Evolutionary conservation across 2,888 invertebrate genomes (phyloP).

Genomic region (Eristalis intricaria): DNA sequence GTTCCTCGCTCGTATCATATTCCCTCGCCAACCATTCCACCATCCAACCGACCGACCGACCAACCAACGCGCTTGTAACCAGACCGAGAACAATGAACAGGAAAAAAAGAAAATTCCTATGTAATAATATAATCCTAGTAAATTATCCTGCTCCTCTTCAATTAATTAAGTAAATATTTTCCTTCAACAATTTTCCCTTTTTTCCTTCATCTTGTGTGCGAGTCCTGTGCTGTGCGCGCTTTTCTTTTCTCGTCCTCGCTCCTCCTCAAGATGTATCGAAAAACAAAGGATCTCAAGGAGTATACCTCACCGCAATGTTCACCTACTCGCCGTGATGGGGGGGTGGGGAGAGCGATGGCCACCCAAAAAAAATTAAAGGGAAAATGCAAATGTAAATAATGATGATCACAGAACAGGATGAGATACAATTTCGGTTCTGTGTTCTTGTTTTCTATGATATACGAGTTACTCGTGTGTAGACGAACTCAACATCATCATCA

Average conservation of each 20-base stretch:
- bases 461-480: not conserved
- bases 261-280: not conserved
- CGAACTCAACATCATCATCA: not conserved
- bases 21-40: not conserved
- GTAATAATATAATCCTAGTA: slow-evolving; percentile 67
- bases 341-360: not conserved
- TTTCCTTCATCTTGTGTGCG: not conserved
- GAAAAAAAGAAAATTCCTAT: slow-evolving; percentile 15
- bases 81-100: slow-evolving; percentile 5
- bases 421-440: not conserved
- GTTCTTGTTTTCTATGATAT: not conserved
- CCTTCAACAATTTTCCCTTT: slow-evolving; percentile 33
- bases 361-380: slow-evolving; percentile 20
- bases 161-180: slow-evolving; percentile 72
- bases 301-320: slow-evolving; percentile 47
- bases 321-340: slow-evolving; percentile 30
- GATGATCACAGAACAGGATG: slow-evolving; percentile 57
- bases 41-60: not conserved
- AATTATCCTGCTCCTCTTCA: slow-evolving; percentile 67
- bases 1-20: not conserved
- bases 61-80: not conserved
- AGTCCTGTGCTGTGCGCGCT: not conserved
- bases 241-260: not conserved
- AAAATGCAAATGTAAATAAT: slow-evolving; percentile 71
- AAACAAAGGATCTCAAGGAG: slow-evolving; percentile 12